Evolutionary conservation across 2,888 invertebrate genomes (phyloP), one percentile per base, ranked within the genome.

Genomic region (Tuberolachnus salignus): DNA sequence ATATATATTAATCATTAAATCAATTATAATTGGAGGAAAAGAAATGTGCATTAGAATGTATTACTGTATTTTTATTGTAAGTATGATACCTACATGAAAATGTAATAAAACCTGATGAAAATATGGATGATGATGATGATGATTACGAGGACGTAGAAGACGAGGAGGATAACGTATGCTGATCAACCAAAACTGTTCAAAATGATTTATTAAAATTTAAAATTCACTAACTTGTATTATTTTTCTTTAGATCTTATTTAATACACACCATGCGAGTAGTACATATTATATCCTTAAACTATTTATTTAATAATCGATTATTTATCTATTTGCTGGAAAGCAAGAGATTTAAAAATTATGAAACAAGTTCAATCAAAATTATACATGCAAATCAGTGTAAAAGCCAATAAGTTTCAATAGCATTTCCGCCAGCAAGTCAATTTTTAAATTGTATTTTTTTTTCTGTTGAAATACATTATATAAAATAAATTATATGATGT

Each of bases 271-370:
- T n/a, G n/a, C n/a, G n/a, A n/a, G n/a, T n/a, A 4, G 34, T 34
- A 34, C 34, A 34, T 34, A 4, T 34, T 34, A 6, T 34, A 34
- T 34, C 34, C 6, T 34, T 34, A 34, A 34, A 34, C 34, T 34
- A 6, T 6, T 34, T 34, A 34, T 6, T 4, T 34, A 6, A 34
- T 34, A 34, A 34, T 4, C 34, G 6, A 34, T 4, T 4, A 34
- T 34, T 34, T 34, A 3, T 4, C 6, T 34, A 34, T 82, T 86
- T 86, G 26, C 85, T 91, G 92, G 85, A 94, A 91, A 87, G 94
- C 93, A 0, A 89, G 92, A 70, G 96, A 97, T 86, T 90, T 96
- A 72, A 92, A 92, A 84, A 92, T 91, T 84, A 92, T 96, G 92
- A 92, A 92, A 84, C 89, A 92, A 61, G 87, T 93, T 4, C 92